Percentiles rank a stretch among this genome's conserved stretches.
Conservation (phyloP, 2,797 vertebrate species). For the Characodon lateralis region DNA sequence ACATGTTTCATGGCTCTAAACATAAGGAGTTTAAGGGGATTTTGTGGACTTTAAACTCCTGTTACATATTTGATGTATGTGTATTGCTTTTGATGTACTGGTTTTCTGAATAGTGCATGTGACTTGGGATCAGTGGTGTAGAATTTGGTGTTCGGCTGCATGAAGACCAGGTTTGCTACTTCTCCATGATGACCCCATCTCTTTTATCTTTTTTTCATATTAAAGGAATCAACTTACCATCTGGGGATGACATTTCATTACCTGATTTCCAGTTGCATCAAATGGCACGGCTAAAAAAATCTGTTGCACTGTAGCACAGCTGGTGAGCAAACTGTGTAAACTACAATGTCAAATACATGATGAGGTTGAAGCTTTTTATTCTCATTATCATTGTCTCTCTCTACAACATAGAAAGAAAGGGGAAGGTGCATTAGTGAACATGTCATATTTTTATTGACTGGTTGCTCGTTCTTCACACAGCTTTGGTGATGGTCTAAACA, state of each 20-base stretch:
- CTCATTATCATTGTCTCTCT: neutral
- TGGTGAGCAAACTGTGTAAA: neutral
- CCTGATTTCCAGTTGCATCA: neutral
- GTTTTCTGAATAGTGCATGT: neutral
- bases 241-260: neutral
- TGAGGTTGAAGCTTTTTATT: neutral
- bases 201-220: neutral
- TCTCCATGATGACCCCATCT: neutral
- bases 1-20: no score
- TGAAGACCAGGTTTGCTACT: neutral
- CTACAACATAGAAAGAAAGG: neutral
- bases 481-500: neutral
- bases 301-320: neutral
- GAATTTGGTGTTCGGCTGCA: neutral
- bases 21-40: no score
- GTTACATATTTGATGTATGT: neutral
- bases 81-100: neutral
- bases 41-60: neutral
- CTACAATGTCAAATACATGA: neutral
- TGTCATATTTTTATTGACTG: neutral
- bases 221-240: neutral
- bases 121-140: neutral
- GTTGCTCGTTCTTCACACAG: neutral
- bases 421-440: neutral
- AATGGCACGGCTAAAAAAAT: neutral